phyloP scores from a whole-genome alignment of 2,797 vertebrate species.

The Thunnus albacares region DNA sequence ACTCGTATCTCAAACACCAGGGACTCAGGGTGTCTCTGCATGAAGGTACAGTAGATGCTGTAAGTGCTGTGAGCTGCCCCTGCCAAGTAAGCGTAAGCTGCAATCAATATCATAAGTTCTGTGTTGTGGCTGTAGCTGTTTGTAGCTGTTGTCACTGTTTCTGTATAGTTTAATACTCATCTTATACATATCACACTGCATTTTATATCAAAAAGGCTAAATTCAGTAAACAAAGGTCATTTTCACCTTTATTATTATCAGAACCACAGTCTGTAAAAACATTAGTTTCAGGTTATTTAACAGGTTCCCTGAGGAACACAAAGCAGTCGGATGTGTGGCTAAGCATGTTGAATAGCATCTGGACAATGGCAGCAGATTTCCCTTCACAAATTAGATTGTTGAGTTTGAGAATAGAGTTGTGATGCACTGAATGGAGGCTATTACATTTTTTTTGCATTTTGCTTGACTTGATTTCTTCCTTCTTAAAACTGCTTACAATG shows the following conservation, averaged over 20 bases:
- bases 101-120: slow-evolving; percentile 5
- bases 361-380: slow-evolving; percentile 26
- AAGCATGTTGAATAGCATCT: slow-evolving; percentile 18
- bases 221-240: background rate
- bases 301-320: slow-evolving; percentile 18
- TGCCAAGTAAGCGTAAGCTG: slow-evolving; percentile 35
- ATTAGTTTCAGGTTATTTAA: slow-evolving; percentile 23
- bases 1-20: slow-evolving; percentile 31
- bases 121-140: background rate
- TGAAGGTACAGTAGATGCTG: slow-evolving; percentile 23
- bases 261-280: background rate
- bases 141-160: background rate
- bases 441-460: background rate
- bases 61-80: slow-evolving; percentile 16
- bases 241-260: slow-evolving; percentile 1
- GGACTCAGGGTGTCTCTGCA: slow-evolving; percentile 18
- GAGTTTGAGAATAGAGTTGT: slow-evolving; percentile 4
- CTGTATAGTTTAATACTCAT: background rate
- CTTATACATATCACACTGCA: background rate
- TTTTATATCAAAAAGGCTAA: background rate
- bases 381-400: slow-evolving; percentile 20
- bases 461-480: slow-evolving; percentile 18
- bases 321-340: slow-evolving; percentile 22
- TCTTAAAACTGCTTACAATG: slow-evolving; percentile 9
- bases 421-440: slow-evolving; percentile 14